Evolutionary conservation across 1,140 invertebrate genomes (phyloP), one percentile per base, ranked within the genome.

Genomic region (Cotesia typhae): DNA sequence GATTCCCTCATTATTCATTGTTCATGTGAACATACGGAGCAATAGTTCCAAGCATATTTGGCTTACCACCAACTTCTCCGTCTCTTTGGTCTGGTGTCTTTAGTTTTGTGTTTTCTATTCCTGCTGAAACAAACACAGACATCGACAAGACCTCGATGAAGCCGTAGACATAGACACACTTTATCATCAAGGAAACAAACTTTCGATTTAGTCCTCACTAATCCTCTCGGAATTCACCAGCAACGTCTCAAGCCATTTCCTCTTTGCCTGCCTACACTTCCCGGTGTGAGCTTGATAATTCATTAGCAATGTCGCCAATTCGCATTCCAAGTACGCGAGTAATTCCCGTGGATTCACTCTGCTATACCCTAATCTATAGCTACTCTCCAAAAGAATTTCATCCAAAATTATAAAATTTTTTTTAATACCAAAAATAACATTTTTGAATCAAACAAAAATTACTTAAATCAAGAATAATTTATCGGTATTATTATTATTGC

Each of bases 21-120:
- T 10, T 47, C 41, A 47, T 47, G 10, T 7, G 10, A 47, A 10
- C 41, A 47, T 47, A 52, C 6, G 53, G 36, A 64, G 35, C 36
- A 28, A 57, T 72, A 38, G 52, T 53, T 65, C 64, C 71, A 74
- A 78, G 73, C 82, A 79, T 82, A 80, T 82, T 84, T 84, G 83
- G 81, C 81, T 81, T 78, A 79, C 76, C 79, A 82, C 80, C 79
- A 82, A 84, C 78, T 82, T 83, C 71, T 65, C 74, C 65, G 14
- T 38, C 70, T 28, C 28, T 28, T 28, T 28, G 3, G 28, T 28
- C 3, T 28, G 17, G 41, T 57, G 2, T 14, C 35, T 65, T 59
- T 17, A 17, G 17, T 17, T 17, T 17, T 17, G 17, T 28, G 28
- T 28, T 28, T 28, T 28, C 28, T 28, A 28, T 28, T 28, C 1